Conservation (phyloP, 2,113 vertebrate genomes). For the Illadopsis cleaveri region DNA sequence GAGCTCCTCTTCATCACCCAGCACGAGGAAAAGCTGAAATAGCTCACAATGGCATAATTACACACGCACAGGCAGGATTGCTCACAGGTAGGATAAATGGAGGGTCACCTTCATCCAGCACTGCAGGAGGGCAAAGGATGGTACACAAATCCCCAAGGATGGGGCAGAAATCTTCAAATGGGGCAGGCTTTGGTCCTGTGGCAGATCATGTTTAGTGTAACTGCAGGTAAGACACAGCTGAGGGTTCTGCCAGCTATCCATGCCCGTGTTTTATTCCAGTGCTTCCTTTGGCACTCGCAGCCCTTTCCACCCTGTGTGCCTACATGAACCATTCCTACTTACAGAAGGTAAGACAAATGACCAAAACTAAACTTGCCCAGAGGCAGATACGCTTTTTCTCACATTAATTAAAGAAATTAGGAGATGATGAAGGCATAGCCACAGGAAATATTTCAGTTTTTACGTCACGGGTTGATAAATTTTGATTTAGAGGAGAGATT, state of each 20-base stretch:
- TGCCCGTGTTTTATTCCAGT: not conserved
- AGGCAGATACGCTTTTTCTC: constrained; percentile 10
- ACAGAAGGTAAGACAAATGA: constrained; percentile 41
- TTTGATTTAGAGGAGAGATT: constrained; percentile 18
- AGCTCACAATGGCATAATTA: fast-evolving
- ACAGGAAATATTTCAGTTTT: constrained; percentile 28
- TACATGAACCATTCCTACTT: not conserved
- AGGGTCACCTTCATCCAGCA: fast-evolving
- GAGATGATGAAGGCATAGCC: not conserved
- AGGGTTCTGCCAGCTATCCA: not conserved
- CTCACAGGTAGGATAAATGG: fast-evolving
- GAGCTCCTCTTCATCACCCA: not conserved
- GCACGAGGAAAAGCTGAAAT: not conserved
- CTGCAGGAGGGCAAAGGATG: not conserved
- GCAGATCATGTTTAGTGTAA: not conserved
- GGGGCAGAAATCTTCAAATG: not conserved
- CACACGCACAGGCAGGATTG: not conserved
- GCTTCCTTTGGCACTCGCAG: not conserved
- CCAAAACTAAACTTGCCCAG: constrained; percentile 11
- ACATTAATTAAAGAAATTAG: constrained; percentile 55
- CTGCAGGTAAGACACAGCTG: not conserved
- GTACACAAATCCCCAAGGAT: not conserved
- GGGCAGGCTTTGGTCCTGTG: not conserved
- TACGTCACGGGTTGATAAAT: not conserved
- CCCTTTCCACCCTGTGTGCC: not conserved